Base-by-base conservation (phyloP, 2,888 invertebrate species). In the Drosophila parthenogenetica region DNA sequence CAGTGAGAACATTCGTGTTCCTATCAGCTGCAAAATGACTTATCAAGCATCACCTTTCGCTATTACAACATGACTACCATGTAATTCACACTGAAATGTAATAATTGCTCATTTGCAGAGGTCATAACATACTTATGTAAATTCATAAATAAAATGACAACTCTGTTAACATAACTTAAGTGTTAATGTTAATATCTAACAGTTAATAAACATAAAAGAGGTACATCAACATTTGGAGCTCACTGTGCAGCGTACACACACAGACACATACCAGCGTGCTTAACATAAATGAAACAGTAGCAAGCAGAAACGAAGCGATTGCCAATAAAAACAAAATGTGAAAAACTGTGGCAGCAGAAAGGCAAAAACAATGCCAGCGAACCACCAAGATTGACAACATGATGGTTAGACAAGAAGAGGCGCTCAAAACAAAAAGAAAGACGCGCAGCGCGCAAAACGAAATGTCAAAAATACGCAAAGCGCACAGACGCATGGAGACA, bases 311-410 rank as follows among this genome's bases (percentile, higher is more conserved):
- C 49, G 53, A 65, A 66, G 67, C 72, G 71, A 66, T 71, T 72
- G 80, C 65, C 68, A 68, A 72, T 63, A 70, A 69, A 69, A 66
- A 69, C 67, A 50, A 48, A 68, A 64, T 78, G 68, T 54, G 59
- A 78, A 59, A 76, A 73, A 77, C 75, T 53, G 55, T 67, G 67
- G 65, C 60, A 76, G 67, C 39, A 35, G 17, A 58, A 48, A 63
- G 48, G 77, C 66, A 84, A 90, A 77, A 79, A 79, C 75, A 84
- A 85, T 89, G 78, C 90, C 29, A 29, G 8, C 29, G 29, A 29
- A 29, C 29, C 89, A 90, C 85, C 84, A 85, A 83, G 90, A 89
- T 90, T 90, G 91, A 90, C 90, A 90, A 70, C 80, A 69, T 89
- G 85, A 89, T 86, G 85, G 82, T 87, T 89, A 84, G 85, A 89